Conservation (phyloP, 2,797 vertebrate species). For the Phrynocephalus vlangalii region DNA sequence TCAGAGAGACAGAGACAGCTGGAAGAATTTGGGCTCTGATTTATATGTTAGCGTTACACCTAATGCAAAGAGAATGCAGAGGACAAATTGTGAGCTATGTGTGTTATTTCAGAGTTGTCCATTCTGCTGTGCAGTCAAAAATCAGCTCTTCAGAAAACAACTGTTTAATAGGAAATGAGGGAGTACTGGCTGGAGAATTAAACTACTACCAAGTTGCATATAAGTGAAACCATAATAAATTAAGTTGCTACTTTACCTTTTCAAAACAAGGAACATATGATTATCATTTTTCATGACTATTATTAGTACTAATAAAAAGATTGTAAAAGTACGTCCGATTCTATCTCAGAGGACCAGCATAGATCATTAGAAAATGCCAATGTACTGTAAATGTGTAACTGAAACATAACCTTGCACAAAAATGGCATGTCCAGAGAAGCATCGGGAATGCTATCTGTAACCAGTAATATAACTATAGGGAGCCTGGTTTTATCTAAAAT, state of each 20-base stretch:
- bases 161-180: neutral
- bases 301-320: neutral
- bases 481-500: neutral
- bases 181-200: conserved; percentile 13
- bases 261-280: neutral
- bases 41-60: conserved; percentile 77
- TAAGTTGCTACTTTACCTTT: neutral
- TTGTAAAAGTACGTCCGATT: neutral
- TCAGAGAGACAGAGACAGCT: conserved; percentile 80
- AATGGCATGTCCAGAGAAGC: neutral
- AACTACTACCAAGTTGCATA: neutral
- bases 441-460: neutral
- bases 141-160: conserved; percentile 30
- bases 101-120: conserved; percentile 57
- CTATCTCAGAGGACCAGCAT: neutral
- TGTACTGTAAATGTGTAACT: neutral
- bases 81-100: conserved; percentile 65
- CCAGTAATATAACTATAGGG: neutral
- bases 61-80: conserved; percentile 77
- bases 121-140: conserved; percentile 32
- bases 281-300: neutral
- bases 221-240: conserved; percentile 1
- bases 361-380: neutral
- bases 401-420: neutral
- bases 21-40: conserved; percentile 79